A percentile compares a stretch with the other conserved stretches of the same genome.
phyloP scores from a whole-genome alignment of 2,113 vertebrate genomes.

The Catharus minimus region DNA sequence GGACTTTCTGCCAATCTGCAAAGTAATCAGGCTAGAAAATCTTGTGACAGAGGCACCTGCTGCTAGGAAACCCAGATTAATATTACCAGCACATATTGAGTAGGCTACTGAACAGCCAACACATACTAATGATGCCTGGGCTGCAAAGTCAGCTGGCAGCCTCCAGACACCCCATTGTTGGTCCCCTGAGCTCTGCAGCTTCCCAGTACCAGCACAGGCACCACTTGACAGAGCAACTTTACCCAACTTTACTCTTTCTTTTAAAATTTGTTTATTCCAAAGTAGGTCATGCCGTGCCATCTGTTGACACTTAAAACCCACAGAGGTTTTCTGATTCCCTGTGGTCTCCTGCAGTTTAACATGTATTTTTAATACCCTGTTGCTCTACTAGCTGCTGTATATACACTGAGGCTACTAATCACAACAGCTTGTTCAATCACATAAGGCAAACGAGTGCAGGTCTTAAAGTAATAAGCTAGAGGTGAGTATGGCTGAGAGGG shows the following conservation, averaged over 20 bases:
- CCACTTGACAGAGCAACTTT: neutral
- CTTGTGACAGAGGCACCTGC: constrained; percentile 24
- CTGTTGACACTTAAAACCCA: neutral
- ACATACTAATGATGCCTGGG: constrained; percentile 36
- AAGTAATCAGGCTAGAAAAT: neutral
- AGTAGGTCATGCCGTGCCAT: constrained; percentile 24
- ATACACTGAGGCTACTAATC: neutral
- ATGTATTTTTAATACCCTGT: neutral
- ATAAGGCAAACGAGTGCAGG: neutral
- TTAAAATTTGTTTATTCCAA: neutral
- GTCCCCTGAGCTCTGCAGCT: neutral
- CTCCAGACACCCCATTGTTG: neutral
- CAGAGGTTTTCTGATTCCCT: neutral
- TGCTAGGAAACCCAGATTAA: constrained; percentile 38
- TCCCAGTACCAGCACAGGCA: neutral
- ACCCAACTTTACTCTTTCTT: neutral
- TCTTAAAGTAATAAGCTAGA: neutral
- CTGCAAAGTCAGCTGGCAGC: neutral
- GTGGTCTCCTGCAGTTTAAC: neutral
- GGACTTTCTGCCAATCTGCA: constrained; percentile 31
- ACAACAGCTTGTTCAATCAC: neutral
- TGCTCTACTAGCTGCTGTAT: neutral
- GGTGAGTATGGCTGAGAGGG: neutral
- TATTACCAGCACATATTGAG: constrained; percentile 39
- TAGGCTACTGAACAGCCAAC: constrained; percentile 24